Evolutionary conservation across 2,888 invertebrate species (phyloP), one percentile per base, ranked within the genome.

Genomic region (Congeria kusceri): DNA sequence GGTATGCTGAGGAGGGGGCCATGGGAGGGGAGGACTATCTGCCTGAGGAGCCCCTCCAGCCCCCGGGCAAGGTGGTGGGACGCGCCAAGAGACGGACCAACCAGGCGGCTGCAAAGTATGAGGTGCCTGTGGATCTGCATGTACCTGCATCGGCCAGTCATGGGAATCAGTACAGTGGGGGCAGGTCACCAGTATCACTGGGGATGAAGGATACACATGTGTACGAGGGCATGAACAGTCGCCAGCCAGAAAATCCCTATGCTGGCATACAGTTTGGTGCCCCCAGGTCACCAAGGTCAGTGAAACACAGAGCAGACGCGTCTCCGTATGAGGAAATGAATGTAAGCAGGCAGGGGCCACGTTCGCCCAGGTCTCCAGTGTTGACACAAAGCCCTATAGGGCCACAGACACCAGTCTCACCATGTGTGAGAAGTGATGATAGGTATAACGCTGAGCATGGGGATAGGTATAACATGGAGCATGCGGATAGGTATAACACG

Each of bases 81-180:
- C 64, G 86, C 23, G 70, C 82, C 1, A 67, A 69, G 46, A 59
- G 84, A 29, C 76, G 78, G 49, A 77, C 72, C 20, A 67, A 75
- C 18, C 49, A 63, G 25, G 56, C 66, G n/a, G 49, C 53, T 3
- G 29, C 32, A 4, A 77, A 65, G 57, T 64, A 82, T 49, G 80
- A 77, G 32, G 82, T 84, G n/a, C 69, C 82, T 11, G 81, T 86
- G 27, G 86, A 86, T 29, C 46, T 86, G 61, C 84, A 86, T 77
- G 80, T 69, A 1, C 80, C 82, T 13, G 70, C 66, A 44, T 61
- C 68, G 29, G 64, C 64, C 18, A 53, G 63, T 13, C 63, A 63
- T 3, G n/a, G 18, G 25, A 32, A 61, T 11, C 63, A 56, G 0
- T 18, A 20, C 11, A 25, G 15, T 4, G 28, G 57, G 23, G 57